These are phyloP conservation scores for Meteorus cinctellus DNA, from an alignment of 2,888 invertebrate species.

Conservation along the genomic window DNA sequence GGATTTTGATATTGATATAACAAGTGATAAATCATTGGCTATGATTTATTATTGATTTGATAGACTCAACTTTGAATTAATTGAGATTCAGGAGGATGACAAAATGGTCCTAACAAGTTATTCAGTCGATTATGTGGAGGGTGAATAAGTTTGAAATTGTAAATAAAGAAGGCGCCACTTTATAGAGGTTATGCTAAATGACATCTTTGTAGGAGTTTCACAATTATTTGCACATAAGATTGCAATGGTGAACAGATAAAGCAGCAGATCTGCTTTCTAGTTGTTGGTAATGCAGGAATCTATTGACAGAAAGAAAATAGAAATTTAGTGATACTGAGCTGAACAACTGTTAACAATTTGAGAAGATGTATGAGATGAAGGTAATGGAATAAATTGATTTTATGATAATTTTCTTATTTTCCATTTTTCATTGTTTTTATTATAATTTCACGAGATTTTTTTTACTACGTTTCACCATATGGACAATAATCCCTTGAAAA, in stretches of 20 bases:
- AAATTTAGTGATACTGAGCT: no score
- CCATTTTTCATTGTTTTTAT: no score
- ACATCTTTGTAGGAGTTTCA: background rate
- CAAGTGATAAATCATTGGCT: no score
- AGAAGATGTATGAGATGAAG: background rate
- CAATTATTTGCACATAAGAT: background rate
- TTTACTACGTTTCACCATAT: slow-evolving; percentile 14
- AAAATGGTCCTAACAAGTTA: background rate
- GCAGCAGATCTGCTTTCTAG: no score
- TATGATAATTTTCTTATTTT: no score
- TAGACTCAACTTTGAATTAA: background rate
- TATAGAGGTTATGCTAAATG: background rate
- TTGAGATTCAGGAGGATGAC: background rate
- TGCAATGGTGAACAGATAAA: no score
- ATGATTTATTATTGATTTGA: background rate
- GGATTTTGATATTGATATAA: no score
- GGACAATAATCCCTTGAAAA: slow-evolving; percentile 41
- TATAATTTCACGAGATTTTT: slow-evolving; percentile 21
- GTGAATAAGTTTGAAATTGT: no score
- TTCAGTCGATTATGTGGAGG: background rate
- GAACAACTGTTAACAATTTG: no score
- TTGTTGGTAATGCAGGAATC: no score
- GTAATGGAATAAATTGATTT: slow-evolving; percentile 18
- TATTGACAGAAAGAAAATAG: no score
- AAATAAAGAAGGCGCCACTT: background rate